Evolutionary conservation across 2,113 vertebrate species (phyloP).

Genomic region (Uria lomvia): DNA sequence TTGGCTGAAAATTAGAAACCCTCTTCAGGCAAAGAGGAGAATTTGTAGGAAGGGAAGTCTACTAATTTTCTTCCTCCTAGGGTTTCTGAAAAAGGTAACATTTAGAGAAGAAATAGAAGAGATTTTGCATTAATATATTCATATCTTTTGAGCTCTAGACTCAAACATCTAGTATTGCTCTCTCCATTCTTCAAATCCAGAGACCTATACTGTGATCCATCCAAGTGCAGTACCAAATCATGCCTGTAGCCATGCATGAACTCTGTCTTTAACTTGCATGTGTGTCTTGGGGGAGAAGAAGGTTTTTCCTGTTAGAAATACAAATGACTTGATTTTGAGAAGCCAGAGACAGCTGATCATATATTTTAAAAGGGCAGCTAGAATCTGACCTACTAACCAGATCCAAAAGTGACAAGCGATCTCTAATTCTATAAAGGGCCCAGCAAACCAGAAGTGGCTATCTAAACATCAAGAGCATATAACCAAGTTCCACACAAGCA

Average conservation of each 20-base stretch:
- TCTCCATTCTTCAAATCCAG: conserved; percentile 16
- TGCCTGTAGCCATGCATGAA: not conserved
- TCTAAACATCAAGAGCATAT: not conserved
- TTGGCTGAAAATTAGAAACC: not conserved
- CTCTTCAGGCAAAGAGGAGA: not conserved
- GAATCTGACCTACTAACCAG: conserved; percentile 17
- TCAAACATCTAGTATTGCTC: conserved; percentile 43
- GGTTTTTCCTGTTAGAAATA: conserved; percentile 1
- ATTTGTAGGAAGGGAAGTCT: not conserved
- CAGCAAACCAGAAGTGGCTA: not conserved
- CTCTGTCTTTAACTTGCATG: not conserved
- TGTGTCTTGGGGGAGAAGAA: not conserved
- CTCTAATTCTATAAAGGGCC: not conserved
- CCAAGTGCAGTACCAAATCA: not conserved
- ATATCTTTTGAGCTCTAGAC: conserved; percentile 26
- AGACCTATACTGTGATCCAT: not conserved
- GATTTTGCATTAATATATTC: conserved; percentile 54
- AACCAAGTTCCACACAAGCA: not conserved
- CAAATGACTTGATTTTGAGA: conserved; percentile 31
- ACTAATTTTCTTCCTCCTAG: not conserved
- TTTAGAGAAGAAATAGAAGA: conserved; percentile 9
- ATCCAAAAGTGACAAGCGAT: not conserved
- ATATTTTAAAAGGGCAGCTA: conserved; percentile 30
- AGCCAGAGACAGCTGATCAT: not conserved
- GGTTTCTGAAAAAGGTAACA: not conserved